Base-by-base conservation (phyloP, 1,140 invertebrate genomes). In the Brachionus paranguensis region DNA sequence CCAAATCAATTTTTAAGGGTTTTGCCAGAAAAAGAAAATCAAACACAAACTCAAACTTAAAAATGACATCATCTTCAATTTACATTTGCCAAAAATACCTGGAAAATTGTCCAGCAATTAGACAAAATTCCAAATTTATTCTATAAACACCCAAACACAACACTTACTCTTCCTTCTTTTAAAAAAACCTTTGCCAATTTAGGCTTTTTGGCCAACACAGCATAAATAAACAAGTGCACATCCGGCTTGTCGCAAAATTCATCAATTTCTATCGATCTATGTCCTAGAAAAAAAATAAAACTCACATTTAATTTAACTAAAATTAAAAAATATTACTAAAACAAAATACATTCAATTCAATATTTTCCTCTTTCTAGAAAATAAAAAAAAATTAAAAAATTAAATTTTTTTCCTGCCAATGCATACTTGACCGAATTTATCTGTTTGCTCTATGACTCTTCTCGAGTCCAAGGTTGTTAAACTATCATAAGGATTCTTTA, bases 151-250 rank as follows among this genome's bases (percentile, higher is more conserved):
- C 5, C 29, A 33, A 3, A 33, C 29, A 33, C 33, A 37, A 37
- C 0, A 41, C 5, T 79, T 79, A 79, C 78, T 17, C 55, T 64
- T 60, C 53, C 78, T 45, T 81, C 20, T 12, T 64, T 81, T 12
- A 81, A 24, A 68, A 81, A 47, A 20, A 81, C 11, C 37, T 81
- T 81, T 0, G 78, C 78, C 27, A 81, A 17, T 37, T 37, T 68
- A 12, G 78, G 78, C 43, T 68, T 60, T 41, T 81, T 81, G 53
- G 53, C 29, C n/a, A 81, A 37, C 11, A 81, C 29, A 27, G 53
- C n/a, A 20, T 68, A 81, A 45, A 81, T 60, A 64, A 81, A 81
- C 60, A 81, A 68, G 33, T 81, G 53, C 24, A 24, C 11, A 45
- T 81, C 53, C 0, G 78, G 78, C 17, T 68, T 64, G 12, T 60